These are phyloP conservation scores for Geotrupes spiniger DNA, from an alignment of 2,888 invertebrate species.

Conservation along the genomic window DNA sequence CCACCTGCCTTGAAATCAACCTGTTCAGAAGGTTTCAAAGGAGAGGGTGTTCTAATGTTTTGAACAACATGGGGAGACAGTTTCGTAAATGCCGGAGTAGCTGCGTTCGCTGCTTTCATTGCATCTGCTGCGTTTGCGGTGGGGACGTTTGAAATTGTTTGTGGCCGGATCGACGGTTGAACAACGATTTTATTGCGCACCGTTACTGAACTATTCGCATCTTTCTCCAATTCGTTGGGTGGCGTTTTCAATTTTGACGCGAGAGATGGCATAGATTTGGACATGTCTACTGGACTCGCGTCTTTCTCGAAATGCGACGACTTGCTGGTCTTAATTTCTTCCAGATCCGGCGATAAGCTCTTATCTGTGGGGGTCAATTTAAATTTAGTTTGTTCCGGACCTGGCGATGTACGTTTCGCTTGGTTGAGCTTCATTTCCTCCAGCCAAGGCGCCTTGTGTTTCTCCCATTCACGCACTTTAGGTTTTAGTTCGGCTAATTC, in stretches of 20 bases:
- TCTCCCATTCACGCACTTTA: conserved; percentile 68
- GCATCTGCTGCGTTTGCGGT: conserved; percentile 22
- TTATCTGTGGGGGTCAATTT: conserved; percentile 45
- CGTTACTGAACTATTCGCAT: conserved; percentile 26
- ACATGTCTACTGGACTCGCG: conserved; percentile 35
- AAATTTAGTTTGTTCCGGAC: conserved; percentile 37
- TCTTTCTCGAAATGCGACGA: conserved; percentile 20
- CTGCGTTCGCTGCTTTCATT: conserved; percentile 7
- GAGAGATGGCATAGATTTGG: conserved; percentile 36
- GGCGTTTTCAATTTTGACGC: conserved; percentile 35
- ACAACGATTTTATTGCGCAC: conserved; percentile 29
- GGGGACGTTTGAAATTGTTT: conserved; percentile 30
- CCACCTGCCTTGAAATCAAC: conserved; percentile 15
- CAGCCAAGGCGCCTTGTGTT: conserved; percentile 76
- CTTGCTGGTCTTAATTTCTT: conserved; percentile 18
- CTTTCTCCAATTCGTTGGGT: conserved; percentile 39
- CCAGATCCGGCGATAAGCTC: conserved; percentile 22
- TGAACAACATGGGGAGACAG: conserved; percentile 14
- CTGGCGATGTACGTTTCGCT: conserved; percentile 60
- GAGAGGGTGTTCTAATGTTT: conserved; percentile 14
- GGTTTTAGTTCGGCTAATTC: conserved; percentile 54
- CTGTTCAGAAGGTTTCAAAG: conserved; percentile 24
- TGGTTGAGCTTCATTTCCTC: conserved; percentile 78
- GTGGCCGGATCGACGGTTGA: conserved; percentile 27
- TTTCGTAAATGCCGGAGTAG: conserved; percentile 7